Percentiles rank a stretch among this genome's conserved stretches.
Conservation (phyloP, 2,113 vertebrate species). For the Lepus americanus region DNA sequence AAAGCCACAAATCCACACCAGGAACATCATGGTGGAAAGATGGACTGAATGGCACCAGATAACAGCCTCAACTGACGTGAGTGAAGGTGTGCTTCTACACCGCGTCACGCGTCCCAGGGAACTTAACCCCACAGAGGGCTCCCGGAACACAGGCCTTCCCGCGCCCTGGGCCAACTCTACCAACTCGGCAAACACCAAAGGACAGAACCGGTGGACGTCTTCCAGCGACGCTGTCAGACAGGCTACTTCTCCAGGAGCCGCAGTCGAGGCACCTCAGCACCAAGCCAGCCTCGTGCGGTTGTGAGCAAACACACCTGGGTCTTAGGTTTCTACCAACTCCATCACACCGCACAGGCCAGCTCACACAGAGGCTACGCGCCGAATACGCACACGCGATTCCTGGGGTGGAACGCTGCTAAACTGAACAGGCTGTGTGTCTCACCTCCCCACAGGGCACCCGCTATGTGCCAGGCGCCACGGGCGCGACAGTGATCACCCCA, state of each 20-base stretch:
- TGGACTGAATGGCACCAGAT: background rate
- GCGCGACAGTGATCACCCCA: background rate
- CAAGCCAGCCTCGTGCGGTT: no score
- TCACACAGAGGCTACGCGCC: background rate
- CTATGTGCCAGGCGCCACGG: no score
- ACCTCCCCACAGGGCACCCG: background rate
- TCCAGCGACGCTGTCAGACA: background rate
- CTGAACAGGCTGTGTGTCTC: background rate
- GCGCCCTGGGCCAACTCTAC: background rate
- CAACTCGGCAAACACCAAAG: background rate
- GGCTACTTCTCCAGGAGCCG: background rate
- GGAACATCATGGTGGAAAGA: background rate
- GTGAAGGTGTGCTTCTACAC: background rate
- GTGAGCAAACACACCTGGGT: background rate
- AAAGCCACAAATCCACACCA: background rate
- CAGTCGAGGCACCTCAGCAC: background rate
- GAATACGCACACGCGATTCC: accelerated
- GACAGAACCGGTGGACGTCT: background rate
- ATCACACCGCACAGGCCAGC: background rate
- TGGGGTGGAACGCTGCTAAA: background rate
- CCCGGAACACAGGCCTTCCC: background rate
- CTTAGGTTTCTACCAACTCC: background rate
- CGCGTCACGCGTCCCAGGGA: background rate
- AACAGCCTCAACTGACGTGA: background rate
- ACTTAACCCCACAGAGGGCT: background rate